Base-by-base conservation (phyloP, 1,140 invertebrate genomes). In the Drosophila punjabiensis region DNA sequence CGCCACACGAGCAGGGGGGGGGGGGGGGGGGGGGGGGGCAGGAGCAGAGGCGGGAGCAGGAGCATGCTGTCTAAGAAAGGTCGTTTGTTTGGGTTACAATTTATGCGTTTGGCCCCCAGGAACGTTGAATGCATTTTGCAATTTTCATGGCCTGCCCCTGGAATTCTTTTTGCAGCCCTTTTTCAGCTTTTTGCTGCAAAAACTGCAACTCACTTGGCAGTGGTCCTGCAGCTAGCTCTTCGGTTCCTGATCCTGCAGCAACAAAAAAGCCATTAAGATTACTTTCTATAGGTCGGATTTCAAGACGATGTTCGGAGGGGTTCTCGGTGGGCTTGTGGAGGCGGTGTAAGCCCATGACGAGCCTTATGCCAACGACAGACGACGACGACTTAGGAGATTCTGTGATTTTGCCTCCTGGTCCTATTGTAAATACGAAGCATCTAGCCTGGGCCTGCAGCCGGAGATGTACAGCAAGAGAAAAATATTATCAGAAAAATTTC, bases 191-290 rank as follows among this genome's bases (percentile, higher is more conserved):
- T 64, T 77, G 59, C 74, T 82, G 69, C 73, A 53, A 24, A 24
- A 3, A 67, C 48, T 75, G 79, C 73, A 70, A 58, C 52, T 43
- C 71, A 81, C 61, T 55, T 76, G 62, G 56, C 79, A 62, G 53
- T 37, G 53, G 33, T 28, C 48, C 71, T 43, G 59, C 30, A 18
- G 41, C 39, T 20, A 73, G 68, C 45, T 73, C 37, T 74, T 14
- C 66, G 45, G 43, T 60, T 20, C 10, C 60, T 35, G 58, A 45
- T 56, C 30, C 56, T 67, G 60, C 56, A 41, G 76, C 65, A 76
- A 76, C 79, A 90, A 89, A 81, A 89, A 89, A 90, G 62, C 86
- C 86, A 89, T 89, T 89, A 89, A 90, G 86, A 89, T 89, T 89
- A 89, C 86, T 86, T 90, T 89, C 87, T 90, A 86, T 71, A 76